These are phyloP conservation scores for Periparus ater DNA, from an alignment of 2,797 vertebrate species.

Conservation along the genomic window DNA sequence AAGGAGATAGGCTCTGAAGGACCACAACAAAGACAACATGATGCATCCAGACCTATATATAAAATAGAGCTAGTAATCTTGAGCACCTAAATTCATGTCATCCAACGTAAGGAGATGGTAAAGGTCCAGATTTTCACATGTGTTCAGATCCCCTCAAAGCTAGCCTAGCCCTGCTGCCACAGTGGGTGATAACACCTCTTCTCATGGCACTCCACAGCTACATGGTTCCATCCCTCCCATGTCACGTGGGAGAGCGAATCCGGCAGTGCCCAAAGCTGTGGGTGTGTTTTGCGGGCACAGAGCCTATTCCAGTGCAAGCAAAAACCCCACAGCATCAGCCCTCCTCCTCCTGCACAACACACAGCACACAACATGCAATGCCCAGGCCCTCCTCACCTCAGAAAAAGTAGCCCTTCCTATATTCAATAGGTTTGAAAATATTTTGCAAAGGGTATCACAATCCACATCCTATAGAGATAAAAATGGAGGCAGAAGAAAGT, in stretches of 20 bases:
- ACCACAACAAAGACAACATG: neutral
- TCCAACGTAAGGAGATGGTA: neutral
- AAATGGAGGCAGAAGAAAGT: neutral
- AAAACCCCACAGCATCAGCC: neutral
- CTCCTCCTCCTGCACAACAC: neutral
- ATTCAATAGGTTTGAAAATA: neutral
- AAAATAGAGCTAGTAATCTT: neutral
- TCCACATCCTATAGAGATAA: neutral
- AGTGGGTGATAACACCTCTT: neutral
- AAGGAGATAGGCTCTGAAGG: neutral
- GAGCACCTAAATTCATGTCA: neutral
- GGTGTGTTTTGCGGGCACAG: rapidly evolving
- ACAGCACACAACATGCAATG: rapidly evolving
- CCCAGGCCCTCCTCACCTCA: neutral
- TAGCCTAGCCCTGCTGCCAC: neutral
- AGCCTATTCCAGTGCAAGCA: neutral
- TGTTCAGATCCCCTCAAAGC: neutral
- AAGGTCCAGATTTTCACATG: neutral
- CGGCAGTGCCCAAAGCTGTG: neutral
- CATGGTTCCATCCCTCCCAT: neutral
- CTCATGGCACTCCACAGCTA: rapidly evolving
- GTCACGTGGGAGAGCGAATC: neutral
- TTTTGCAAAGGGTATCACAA: neutral
- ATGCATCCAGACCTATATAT: neutral
- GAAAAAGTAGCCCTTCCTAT: neutral